These are phyloP conservation scores for Mesorhabditis belari DNA, from an alignment of 2,888 invertebrate species.

Conservation along the genomic window DNA sequence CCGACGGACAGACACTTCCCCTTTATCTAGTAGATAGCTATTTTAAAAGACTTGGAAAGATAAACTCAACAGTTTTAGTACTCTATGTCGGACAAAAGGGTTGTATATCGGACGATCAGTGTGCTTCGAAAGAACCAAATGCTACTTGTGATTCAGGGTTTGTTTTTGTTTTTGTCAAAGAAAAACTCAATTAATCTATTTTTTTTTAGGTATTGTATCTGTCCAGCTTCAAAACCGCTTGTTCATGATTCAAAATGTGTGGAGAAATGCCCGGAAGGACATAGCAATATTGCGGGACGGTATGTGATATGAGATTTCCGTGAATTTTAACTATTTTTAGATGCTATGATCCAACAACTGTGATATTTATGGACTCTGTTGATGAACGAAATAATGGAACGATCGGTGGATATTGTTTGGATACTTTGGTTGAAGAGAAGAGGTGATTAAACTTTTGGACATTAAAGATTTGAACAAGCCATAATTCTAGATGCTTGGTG, in stretches of 20 bases:
- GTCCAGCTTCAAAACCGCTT: conserved; percentile 36
- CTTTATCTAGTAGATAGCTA: not conserved
- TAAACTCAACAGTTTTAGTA: conserved; percentile 18
- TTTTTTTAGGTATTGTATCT: conserved; percentile 50
- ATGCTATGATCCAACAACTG: conserved; percentile 51
- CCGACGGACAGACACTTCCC: not conserved
- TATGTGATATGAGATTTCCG: not conserved
- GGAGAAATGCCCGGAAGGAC: conserved; percentile 46
- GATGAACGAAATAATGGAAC: conserved; percentile 50
- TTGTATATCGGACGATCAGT: conserved; percentile 47
- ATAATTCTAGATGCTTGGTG: conserved; percentile 31
- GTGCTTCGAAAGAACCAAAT: conserved; percentile 36
- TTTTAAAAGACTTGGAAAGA: not conserved
- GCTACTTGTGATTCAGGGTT: conserved; percentile 44
- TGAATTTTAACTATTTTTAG: conserved; percentile 4
- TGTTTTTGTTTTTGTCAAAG: no score
- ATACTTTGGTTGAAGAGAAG: conserved; percentile 49
- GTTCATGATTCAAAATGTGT: conserved; percentile 49
- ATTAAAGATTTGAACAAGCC: not conserved
- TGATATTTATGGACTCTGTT: conserved; percentile 53
- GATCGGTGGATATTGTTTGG: conserved; percentile 49
- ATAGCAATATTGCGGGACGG: conserved; percentile 49
- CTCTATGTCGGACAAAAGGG: conserved; percentile 51
- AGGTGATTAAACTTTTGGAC: conserved; percentile 10
- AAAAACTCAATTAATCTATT: no score